These are phyloP conservation scores for Acyrthosiphon pisum DNA, from an alignment of 1,140 invertebrate genomes.

Conservation along the genomic window DNA sequence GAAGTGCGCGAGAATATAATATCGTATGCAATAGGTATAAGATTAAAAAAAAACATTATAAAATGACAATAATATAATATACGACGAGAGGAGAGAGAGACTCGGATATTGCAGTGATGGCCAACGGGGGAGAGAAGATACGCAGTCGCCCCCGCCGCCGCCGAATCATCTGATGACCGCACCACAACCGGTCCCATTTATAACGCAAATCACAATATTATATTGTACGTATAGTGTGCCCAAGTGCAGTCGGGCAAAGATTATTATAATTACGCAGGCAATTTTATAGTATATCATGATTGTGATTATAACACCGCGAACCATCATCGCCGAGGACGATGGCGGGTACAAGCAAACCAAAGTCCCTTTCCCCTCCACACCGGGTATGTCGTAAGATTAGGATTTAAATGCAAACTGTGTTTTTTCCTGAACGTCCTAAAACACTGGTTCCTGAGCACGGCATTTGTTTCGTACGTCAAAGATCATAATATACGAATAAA, in stretches of 20 bases:
- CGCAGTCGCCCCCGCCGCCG: background rate
- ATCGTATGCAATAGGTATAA: background rate
- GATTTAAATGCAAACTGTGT: background rate
- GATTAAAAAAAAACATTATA: background rate
- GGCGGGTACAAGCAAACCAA: background rate
- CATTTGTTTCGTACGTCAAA: background rate
- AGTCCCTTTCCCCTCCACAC: background rate
- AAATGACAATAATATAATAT: background rate
- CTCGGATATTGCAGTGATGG: too few relatives aligned
- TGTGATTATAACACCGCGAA: background rate
- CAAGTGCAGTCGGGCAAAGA: background rate
- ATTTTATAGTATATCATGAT: background rate
- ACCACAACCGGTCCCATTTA: constrained; percentile 1
- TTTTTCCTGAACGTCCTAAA: background rate
- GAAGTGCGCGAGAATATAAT: background rate
- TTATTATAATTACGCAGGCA: background rate
- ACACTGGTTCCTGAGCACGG: background rate
- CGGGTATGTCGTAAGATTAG: too few relatives aligned
- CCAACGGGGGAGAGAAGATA: background rate
- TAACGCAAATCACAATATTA: background rate
- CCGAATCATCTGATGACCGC: background rate
- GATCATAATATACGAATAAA: background rate
- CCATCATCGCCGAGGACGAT: background rate
- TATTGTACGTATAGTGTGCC: background rate
- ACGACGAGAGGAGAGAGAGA: background rate